Conservation (phyloP, 1,140 invertebrate species). For the Pachyrhynchus sulphureomaculatus region DNA sequence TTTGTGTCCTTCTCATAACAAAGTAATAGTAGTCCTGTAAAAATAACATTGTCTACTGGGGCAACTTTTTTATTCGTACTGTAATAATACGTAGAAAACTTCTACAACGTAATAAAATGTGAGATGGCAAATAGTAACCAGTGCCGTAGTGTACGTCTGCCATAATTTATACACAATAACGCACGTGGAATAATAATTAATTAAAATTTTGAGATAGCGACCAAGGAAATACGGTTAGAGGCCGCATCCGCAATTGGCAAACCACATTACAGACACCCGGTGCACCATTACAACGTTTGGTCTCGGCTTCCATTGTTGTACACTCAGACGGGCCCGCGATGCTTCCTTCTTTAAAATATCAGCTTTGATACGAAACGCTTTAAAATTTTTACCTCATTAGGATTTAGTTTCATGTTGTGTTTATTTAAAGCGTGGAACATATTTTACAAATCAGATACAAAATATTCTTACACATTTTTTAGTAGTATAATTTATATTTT, state of each 20-base stretch:
- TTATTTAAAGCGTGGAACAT: no score
- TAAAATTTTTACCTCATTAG: neutral
- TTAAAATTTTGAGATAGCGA: constrained; percentile 33
- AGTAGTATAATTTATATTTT: no score
- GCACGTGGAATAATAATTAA: constrained; percentile 35
- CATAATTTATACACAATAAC: constrained; percentile 29
- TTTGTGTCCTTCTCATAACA: no score
- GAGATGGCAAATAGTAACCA: constrained; percentile 13
- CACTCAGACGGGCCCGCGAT: neutral
- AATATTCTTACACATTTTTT: no score
- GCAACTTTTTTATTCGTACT: no score
- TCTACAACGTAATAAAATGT: neutral
- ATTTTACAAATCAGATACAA: no score
- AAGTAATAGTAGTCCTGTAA: no score
- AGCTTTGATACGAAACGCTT: neutral
- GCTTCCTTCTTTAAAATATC: constrained; percentile 9
- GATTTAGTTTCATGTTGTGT: no score
- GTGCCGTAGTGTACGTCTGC: constrained; percentile 3
- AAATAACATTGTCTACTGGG: no score
- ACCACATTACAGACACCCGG: constrained; percentile 35
- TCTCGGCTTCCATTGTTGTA: constrained; percentile 27
- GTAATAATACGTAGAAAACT: no score
- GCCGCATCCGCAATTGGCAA: constrained; percentile 31
- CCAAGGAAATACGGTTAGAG: constrained; percentile 29
- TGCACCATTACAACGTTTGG: constrained; percentile 29